Percentiles rank a stretch among this genome's conserved stretches.
These are phyloP conservation scores for Agapetus fuscipes DNA, from an alignment of 2,888 invertebrate species.

Conservation along the genomic window DNA sequence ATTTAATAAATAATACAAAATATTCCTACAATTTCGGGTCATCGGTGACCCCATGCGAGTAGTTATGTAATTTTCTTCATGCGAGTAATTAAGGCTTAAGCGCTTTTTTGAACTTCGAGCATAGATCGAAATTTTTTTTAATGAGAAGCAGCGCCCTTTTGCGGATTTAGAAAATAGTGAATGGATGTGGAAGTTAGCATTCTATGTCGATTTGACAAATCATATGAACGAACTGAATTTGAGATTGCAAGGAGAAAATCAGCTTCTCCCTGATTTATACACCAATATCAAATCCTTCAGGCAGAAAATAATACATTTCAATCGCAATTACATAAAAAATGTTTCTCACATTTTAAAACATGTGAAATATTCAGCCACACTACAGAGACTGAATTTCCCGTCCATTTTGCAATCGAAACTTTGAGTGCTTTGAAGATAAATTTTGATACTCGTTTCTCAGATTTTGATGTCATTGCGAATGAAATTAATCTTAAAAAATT, in stretches of 20 bases:
- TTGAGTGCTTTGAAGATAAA: constrained; percentile 23
- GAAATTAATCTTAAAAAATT: no score
- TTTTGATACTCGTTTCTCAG: constrained; percentile 23
- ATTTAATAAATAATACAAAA: no score
- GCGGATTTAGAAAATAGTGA: constrained; percentile 22
- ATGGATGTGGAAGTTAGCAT: constrained; percentile 24
- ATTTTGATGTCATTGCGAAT: constrained; percentile 21
- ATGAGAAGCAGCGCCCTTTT: constrained; percentile 22
- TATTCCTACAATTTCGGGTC: no score
- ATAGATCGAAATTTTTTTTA: constrained; percentile 21
- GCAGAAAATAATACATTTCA: constrained; percentile 17
- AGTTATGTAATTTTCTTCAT: no score
- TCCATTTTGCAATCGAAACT: constrained; percentile 23
- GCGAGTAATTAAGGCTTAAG: no score
- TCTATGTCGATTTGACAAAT: constrained; percentile 23
- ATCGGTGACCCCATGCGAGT: no score
- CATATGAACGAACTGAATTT: constrained; percentile 22
- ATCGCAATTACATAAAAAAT: neutral
- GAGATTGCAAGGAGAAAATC: constrained; percentile 24
- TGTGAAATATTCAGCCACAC: constrained; percentile 23
- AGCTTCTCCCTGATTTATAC: constrained; percentile 23
- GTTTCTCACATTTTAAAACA: constrained; percentile 23
- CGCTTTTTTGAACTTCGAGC: constrained; percentile 21
- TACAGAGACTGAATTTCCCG: constrained; percentile 23
- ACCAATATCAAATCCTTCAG: constrained; percentile 23